Evolutionary conservation across 2,797 vertebrate species (phyloP).

Genomic region (Champsocephalus gunnari): DNA sequence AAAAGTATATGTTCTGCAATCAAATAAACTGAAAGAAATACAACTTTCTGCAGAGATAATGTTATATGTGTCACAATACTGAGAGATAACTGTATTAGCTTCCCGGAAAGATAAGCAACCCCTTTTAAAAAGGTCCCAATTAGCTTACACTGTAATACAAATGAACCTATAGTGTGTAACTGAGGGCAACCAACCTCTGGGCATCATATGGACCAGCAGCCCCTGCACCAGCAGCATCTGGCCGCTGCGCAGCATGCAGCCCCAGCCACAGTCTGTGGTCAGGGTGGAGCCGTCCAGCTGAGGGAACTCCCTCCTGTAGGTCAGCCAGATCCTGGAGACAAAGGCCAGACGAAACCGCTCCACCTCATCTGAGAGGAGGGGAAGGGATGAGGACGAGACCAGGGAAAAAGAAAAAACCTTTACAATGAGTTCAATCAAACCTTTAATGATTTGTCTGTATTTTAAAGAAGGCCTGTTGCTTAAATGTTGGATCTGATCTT

Average conservation of each 20-base stretch:
- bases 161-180: neutral
- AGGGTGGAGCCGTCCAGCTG: conserved; percentile 87
- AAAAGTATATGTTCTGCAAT: neutral
- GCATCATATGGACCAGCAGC: conserved; percentile 89
- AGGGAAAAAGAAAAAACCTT: neutral
- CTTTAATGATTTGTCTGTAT: no score
- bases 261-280: conserved; percentile 95
- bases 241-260: conserved; percentile 93
- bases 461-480: no score
- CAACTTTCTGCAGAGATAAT: neutral
- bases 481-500: neutral
- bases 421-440: neutral
- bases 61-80: neutral
- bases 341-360: conserved; percentile 89
- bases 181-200: conserved; percentile 80
- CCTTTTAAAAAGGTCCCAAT: neutral
- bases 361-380: conserved; percentile 83
- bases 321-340: conserved; percentile 91
- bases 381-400: neutral
- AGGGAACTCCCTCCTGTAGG: conserved; percentile 92
- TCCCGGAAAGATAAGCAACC: neutral
- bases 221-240: conserved; percentile 96
- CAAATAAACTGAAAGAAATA: conserved; percentile 1
- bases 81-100: neutral
- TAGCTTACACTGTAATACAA: neutral